Evolutionary conservation across 2,888 invertebrate species (phyloP), one percentile per base, ranked within the genome.

Genomic region (Pachliopta kotzebuea): DNA sequence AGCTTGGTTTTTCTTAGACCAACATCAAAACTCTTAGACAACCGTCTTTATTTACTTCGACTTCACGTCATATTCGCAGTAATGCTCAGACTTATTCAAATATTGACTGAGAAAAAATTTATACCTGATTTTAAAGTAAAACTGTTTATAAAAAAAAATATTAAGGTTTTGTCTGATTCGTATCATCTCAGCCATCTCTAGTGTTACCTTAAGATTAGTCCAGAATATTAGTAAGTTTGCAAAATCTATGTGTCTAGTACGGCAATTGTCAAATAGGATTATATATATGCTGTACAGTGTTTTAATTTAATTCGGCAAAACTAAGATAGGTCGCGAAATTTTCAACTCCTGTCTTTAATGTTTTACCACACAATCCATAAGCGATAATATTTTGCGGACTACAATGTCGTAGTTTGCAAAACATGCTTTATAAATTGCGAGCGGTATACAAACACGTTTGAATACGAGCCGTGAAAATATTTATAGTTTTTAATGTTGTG

Each of bases 401-500:
- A 60, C 56, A 64, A 56, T 56, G 37, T 56, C 54, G 49, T 31
- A 29, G 50, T 55, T 63, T 56, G 50, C 56, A 23, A 26, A 63
- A 24, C 52, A 37, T 55, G n/a, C 37, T 20, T 37, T 42, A 21
- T 14, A 45, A 24, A 53, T 56, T 31, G 45, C 49, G 45, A 29
- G n/a, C 21, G n/a, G 55, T 4, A 20, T 37, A 56, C 26, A 57
- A 45, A 60, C 24, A 56, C 26, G 52, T 53, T 45, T n/a, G 45
- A 24, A 31, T 62, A 37, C 20, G 57, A 29, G 49, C 42, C 53
- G 29, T 21, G 31, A 62, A 65, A 65, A 58, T 62, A 53, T 62
- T 65, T 56, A 63, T 65, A 52, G 53, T 62, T 66, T 66, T 64
- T 62, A 61, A 61, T 50, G 58, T 58, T 37, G 62, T 64, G 61